Conservation (phyloP, 2,113 vertebrate genomes). For the Romanogobio albipinnatus region DNA sequence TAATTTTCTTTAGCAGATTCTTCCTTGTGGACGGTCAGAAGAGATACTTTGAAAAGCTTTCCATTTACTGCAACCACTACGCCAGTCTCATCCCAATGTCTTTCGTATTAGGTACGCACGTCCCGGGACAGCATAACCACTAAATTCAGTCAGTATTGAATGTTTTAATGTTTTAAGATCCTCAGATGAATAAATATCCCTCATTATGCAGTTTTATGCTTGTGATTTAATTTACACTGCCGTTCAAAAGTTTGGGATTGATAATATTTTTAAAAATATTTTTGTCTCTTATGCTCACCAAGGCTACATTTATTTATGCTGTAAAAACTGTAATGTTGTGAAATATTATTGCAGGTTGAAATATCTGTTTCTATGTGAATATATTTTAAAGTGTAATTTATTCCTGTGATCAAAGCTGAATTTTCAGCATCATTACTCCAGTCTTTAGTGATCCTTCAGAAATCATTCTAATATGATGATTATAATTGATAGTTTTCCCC, state of each 20-base stretch:
- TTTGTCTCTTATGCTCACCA: background rate
- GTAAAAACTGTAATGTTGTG: background rate
- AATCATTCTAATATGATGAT: too few relatives aligned
- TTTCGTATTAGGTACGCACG: slow-evolving; percentile 83
- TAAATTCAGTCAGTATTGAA: background rate
- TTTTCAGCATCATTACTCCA: too few relatives aligned
- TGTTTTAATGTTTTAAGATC: too few relatives aligned
- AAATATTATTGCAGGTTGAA: background rate
- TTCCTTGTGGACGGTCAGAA: slow-evolving; percentile 82
- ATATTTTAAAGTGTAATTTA: too few relatives aligned
- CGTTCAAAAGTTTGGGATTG: too few relatives aligned
- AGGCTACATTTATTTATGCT: background rate
- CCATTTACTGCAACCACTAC: slow-evolving; percentile 91
- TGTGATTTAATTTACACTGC: background rate
- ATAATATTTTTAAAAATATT: too few relatives aligned
- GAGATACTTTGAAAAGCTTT: slow-evolving; percentile 89
- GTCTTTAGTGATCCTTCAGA: too few relatives aligned
- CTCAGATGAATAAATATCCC: too few relatives aligned
- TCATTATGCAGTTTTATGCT: too few relatives aligned
- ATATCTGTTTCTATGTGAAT: background rate
- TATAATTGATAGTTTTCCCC: too few relatives aligned
- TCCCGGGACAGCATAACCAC: slow-evolving; percentile 47
- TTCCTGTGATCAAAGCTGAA: too few relatives aligned
- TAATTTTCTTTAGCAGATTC: slow-evolving; percentile 71
- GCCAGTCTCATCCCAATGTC: slow-evolving; percentile 92